These are phyloP conservation scores for Pachymerium ferrugineum DNA, from an alignment of 2,888 invertebrate genomes.

Conservation along the genomic window DNA sequence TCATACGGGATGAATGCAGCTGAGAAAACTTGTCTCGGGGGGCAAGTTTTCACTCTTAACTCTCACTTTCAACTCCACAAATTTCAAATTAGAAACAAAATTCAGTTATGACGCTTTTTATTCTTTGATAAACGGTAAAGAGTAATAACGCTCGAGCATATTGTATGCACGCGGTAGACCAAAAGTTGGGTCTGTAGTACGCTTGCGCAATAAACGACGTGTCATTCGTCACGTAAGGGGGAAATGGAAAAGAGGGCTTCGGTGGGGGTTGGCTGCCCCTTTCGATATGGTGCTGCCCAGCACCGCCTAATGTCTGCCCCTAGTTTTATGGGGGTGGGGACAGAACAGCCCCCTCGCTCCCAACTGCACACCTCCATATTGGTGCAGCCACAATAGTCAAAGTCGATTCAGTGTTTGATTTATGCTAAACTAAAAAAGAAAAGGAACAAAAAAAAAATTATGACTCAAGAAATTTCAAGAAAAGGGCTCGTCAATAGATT, in stretches of 20 bases:
- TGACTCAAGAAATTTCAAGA: too few species aligned
- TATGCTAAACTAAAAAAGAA: too few species aligned
- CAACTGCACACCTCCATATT: constrained; percentile 16
- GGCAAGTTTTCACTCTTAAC: background rate
- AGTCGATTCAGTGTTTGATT: background rate
- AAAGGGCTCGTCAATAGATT: too few species aligned
- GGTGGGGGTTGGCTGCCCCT: constrained; percentile 2
- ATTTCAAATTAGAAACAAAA: too few species aligned
- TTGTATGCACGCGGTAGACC: constrained; percentile 23
- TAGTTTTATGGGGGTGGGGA: constrained; percentile 22
- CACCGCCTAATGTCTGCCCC: constrained; percentile 27
- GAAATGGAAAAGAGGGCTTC: background rate
- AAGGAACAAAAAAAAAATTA: background rate
- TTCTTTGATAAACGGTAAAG: too few species aligned
- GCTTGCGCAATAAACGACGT: constrained; percentile 14
- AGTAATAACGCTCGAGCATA: background rate
- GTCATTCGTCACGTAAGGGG: background rate
- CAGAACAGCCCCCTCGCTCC: constrained; percentile 26
- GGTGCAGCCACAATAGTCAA: background rate
- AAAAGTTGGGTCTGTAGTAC: background rate
- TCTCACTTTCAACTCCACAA: background rate
- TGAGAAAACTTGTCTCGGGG: constrained; percentile 4
- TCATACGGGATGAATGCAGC: background rate
- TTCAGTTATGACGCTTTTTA: too few species aligned
- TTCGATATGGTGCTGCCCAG: constrained; percentile 17